Evolutionary conservation across 2,797 vertebrate genomes (phyloP), one percentile per base, ranked within the genome.

Genomic region (Fringilla coelebs): DNA sequence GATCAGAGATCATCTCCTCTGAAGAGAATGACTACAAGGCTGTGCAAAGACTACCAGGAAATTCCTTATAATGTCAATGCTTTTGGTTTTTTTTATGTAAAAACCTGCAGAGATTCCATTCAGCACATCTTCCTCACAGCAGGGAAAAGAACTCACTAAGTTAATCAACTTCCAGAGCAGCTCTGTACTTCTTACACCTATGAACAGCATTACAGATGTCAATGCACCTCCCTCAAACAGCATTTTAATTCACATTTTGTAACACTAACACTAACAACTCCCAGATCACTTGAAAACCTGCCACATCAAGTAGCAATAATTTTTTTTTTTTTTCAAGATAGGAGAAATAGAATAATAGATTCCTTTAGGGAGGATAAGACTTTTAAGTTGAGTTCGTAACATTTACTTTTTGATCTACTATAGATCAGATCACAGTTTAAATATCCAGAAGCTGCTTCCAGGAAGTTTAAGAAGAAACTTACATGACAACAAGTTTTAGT

Each of bases 41-140:
- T 17, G 12, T 4, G 1, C 4, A 74, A 74, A 12, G 60, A 36
- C 32, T 57, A 63, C 3, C 4, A 57, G 6, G 7, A 65, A 72
- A 83, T 26, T 51, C 45, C 18, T 63, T 41, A 43, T 48, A 48
- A 78, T 10, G 25, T 5, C 11, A 51, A 13, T 3, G 11, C 2
- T 12, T 58, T 11, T 10, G 14, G 0, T 0, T 45, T 43, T 24
- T 36, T 29, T 1, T 0, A 85, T 31, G 6, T 31, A 52, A 55
- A 66, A 83, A 9, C 2, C 6, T 10, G 3, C 5, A 17, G 4
- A 34, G 20, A 86, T 31, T 34, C 13, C 25, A 46, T 15, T 13
- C 24, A 70, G 65, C 25, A n/a, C 3, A 3, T 22, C 20, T 25
- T 54, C 49, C 48, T 54, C 40, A 40, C 4, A 2, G 31, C 49